Base-by-base conservation (phyloP, 2,888 invertebrate genomes). In the Drosophila seclusa region DNA sequence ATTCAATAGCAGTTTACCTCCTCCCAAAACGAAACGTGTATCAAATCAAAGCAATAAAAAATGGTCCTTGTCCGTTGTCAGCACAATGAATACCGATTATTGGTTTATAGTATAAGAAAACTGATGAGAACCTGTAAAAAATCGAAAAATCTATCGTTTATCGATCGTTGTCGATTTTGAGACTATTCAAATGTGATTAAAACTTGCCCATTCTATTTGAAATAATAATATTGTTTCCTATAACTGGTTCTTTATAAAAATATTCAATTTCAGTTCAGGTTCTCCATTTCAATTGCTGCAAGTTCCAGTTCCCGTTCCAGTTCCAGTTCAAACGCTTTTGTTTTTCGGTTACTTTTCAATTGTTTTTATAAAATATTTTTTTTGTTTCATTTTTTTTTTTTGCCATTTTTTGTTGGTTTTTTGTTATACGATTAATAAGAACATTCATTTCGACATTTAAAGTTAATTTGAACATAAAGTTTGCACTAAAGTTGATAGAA, bases 401-500 rank as follows among this genome's bases (percentile, higher is more conserved):
- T 63, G 21, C 36, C 7, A 16, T 61, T 36, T 62, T 49, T 48
- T 49, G 29, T 68, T 53, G 65, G 55, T 72, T 65, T 75, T 68
- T 72, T 76, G 59, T 80, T 76, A 66, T 45, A 45, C 45, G 83
- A 86, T 85, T 87, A 85, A 83, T 86, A 75, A 89, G 83, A 87
- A 87, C 89, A 89, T 85, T 87, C 85, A 89, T 85, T 85, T 87
- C 89, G 89, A 89, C 83, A 89, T 85, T 87, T 77, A 83, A 87
- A 82, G 76, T 83, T 87, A 87, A 89, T 84, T 90, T 87, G 79
- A 85, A 88, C 90, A 85, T 89, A 90, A 89, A 83, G 71, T 85
- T 83, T 85, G 89, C 87, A 90, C 90, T 90, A 80, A 88, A 78
- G 71, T 82, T 78, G 70, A 88, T 85, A 85, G 81, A 83, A 80